Evolutionary conservation across 92 coral and sea anemone species (phyloP), one percentile per base, ranked within the genome.

Genomic region (Siderastrea radians): DNA sequence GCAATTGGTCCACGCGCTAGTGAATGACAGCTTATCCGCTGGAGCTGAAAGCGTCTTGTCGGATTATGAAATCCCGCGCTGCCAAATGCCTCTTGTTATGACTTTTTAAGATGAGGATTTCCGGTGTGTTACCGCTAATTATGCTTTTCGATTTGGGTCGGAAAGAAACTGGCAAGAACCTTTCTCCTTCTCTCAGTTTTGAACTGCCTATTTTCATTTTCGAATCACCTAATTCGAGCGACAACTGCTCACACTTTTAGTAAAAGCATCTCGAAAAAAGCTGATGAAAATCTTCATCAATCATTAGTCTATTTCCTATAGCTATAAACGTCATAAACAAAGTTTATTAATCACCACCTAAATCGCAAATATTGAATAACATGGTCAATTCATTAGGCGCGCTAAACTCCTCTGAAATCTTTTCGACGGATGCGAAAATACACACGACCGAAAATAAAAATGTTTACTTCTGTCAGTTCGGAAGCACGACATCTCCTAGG

Each of bases 111-210:
- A 78, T 77, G 80, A 62, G 74, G 89, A 85, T 85, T 85, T 85
- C 89, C 89, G 89, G 89, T 85, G 68, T 85, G 89, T 77, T 76
- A 85, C 89, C 83, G 57, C 83, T 51, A 85, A 77, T 85, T 76
- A 67, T 57, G 68, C 68, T 68, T 64, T 65, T 85, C 84, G 76
- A 68, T 66, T 74, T 63, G 78, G 53, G 84, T 45, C n/a, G 72
- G 87, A 43, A 38, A 74, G 7, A 52, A 47, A 58, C 12, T 74
- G 17, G 59, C 50, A 74, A 74, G 49, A 72, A 17, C 16, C 52
- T 61, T 51, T 49, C 12, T 58, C 12, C 19, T 62, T 16, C 7
- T 84, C 26, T 17, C 48, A 13, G 16, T 84, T 63, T 26, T 60
- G 13, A 49, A 16, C 55, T 77, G 11, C 11, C 13, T 64, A 5